These are phyloP conservation scores for Sebastes taczanowskii DNA, from an alignment of 2,797 vertebrate species.

Conservation along the genomic window DNA sequence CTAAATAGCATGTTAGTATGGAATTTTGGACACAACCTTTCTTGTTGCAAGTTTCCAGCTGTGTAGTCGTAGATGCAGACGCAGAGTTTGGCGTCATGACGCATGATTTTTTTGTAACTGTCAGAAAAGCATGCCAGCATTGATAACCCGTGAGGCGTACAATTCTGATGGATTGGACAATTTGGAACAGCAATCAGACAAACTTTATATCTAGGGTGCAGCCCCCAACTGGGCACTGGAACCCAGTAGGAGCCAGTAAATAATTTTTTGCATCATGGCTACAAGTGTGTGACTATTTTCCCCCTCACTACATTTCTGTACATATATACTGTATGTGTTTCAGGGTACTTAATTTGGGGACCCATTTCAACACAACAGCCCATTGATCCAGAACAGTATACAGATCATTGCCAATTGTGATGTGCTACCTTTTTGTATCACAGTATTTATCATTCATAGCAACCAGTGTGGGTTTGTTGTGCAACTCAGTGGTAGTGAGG, in stretches of 20 bases:
- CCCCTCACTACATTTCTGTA: background rate
- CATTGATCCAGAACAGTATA: background rate
- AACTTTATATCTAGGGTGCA: too few species aligned
- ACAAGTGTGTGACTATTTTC: too few species aligned
- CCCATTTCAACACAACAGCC: background rate
- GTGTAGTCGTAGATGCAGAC: background rate
- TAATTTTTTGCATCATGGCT: too few species aligned
- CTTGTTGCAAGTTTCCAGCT: background rate
- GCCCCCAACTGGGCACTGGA: too few species aligned
- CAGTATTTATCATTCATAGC: background rate
- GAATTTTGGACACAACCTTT: background rate
- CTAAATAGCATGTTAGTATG: too few species aligned
- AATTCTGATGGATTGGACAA: background rate
- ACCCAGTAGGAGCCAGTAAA: too few species aligned
- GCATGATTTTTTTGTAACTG: background rate
- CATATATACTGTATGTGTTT: background rate
- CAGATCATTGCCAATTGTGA: background rate
- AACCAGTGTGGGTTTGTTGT: slow-evolving; percentile 1
- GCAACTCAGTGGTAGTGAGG: background rate
- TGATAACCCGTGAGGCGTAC: background rate
- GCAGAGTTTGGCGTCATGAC: too few species aligned
- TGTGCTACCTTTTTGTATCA: background rate
- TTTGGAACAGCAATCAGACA: background rate
- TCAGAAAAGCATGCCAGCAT: background rate
- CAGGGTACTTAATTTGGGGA: background rate